Base-by-base conservation (phyloP, 2,797 vertebrate species). In the Characodon lateralis region DNA sequence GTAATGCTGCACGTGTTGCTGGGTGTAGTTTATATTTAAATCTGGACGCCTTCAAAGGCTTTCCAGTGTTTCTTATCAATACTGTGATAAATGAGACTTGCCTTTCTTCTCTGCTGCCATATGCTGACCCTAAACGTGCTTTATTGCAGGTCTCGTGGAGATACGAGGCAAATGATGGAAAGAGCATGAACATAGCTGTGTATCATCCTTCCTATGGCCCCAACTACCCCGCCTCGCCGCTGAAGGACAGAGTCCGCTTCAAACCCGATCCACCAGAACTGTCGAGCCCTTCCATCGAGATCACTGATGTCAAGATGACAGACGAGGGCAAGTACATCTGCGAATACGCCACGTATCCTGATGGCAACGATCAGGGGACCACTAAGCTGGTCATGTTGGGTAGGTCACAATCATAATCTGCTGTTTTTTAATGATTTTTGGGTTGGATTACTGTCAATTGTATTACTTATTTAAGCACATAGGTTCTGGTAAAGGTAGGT, bases 271-370 rank as follows among this genome's bases (percentile, higher is more conserved):
- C 94, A 0, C 78, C 91, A 0, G 5, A 73, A 61, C 61, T 96
- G 78, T 13, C 6, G 3, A 96, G 91, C 0, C 96, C 96, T 16
- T 96, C 96, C 1, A 96, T 98, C 81, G 87, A 93, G 80, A 95
- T 98, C 55, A 81, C 1, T 0, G 39, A 90, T 0, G 92, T 97
- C 5, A 78, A 65, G 20, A 94, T 96, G 93, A 91, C 83, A 0
- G 97, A 98, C 0, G 96, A 97, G 80, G 97, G 96, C 43, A 95
- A 91, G 51, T 98, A 97, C 81, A 93, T 95, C 82, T 98, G 97
- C 65, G 97, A 97, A 73, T 97, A 96, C 2, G 96, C 97, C 13
- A 96, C 96, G 24, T 98, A 97, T 89, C 97, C 97, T 10, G 89
- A 86, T 0, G 97, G 97, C 51, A 96, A 96, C 9, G 94, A 96